Evolutionary conservation across 1,140 invertebrate genomes (phyloP).

Genomic region (Pseudomyrmex sp.): DNA sequence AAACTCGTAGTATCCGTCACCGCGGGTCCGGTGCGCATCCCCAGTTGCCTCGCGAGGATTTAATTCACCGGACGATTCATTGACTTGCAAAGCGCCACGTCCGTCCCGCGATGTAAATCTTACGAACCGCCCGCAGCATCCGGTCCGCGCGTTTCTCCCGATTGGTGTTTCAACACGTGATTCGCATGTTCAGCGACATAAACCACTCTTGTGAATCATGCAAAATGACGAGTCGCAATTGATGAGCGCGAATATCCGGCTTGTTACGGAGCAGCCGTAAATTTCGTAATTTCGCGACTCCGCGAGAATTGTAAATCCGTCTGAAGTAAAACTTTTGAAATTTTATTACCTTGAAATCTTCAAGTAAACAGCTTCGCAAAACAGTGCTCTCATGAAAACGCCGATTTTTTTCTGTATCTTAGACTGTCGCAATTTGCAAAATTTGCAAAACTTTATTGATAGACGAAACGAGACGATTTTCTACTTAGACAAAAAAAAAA

Average conservation of each 20-base stretch:
- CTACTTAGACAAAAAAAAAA: no score
- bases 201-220: conserved; percentile 44
- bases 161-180: conserved; percentile 52
- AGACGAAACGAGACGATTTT: no score
- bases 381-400: no score
- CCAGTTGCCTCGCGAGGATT: conserved; percentile 30
- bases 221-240: conserved; percentile 13
- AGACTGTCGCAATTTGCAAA: no score
- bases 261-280: conserved; percentile 8
- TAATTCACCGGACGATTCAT: conserved; percentile 66
- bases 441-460: no score
- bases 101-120: conserved; percentile 51
- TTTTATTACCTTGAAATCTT: no score
- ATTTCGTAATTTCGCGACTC: conserved; percentile 7
- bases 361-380: not conserved
- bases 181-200: conserved; percentile 32
- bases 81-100: conserved; percentile 52
- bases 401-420: no score
- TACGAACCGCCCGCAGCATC: conserved; percentile 50
- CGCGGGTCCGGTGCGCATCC: conserved; percentile 27
- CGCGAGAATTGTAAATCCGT: no score
- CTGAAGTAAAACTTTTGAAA: no score
- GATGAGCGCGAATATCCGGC: conserved; percentile 1
- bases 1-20: conserved; percentile 57
- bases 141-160: conserved; percentile 30